These are phyloP conservation scores for Danio albolineatus DNA, from an alignment of 2,797 vertebrate species.

Conservation along the genomic window DNA sequence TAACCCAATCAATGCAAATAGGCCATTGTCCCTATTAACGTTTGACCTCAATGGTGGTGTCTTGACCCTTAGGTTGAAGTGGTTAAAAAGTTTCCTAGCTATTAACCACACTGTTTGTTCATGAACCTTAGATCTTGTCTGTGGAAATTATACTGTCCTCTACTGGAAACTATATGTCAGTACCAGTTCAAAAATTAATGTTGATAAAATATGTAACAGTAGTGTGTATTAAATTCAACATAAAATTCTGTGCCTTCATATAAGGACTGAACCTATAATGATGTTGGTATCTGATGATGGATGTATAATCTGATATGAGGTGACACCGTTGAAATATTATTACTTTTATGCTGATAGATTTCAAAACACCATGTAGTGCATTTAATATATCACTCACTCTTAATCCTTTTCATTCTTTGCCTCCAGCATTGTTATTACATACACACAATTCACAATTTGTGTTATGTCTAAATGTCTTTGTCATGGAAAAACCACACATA, in stretches of 20 bases:
- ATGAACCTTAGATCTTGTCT: not conserved
- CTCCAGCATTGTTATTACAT: not conserved
- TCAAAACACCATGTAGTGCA: not conserved
- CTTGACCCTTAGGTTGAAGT: not conserved
- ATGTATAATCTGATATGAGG: not conserved
- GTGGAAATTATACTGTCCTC: constrained; percentile 14
- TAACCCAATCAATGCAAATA: no score
- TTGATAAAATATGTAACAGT: not conserved
- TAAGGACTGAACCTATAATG: not conserved
- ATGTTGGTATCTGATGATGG: not conserved
- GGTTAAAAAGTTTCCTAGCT: not conserved
- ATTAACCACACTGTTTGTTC: not conserved
- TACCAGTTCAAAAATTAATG: not conserved
- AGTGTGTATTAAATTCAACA: not conserved
- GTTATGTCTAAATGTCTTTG: not conserved
- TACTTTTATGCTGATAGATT: not conserved
- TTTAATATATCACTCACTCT: not conserved
- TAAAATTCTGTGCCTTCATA: not conserved
- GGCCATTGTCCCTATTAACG: not conserved
- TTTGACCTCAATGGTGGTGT: not conserved
- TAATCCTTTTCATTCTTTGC: not conserved
- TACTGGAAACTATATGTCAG: constrained; percentile 16
- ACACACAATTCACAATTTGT: not conserved
- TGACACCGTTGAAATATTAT: not conserved
- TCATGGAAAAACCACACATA: not conserved